phyloP scores from a whole-genome alignment of 2,888 invertebrate species.

The Zygothrica quintamaculata region DNA sequence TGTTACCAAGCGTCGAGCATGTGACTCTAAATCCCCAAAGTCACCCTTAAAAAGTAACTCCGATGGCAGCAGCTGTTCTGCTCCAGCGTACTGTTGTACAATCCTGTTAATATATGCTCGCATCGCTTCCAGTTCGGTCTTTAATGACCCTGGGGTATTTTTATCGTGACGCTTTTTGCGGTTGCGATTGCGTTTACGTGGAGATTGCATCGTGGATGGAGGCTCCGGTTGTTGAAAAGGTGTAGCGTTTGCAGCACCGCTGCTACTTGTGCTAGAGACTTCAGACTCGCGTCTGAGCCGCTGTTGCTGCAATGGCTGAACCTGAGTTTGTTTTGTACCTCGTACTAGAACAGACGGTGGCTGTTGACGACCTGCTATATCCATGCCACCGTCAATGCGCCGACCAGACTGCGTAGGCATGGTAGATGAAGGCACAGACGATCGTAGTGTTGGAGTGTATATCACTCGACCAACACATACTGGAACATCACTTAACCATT shows the following conservation, averaged over 20 bases:
- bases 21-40: conserved; percentile 86
- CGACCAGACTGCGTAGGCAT: not conserved
- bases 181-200: conserved; percentile 35
- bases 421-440: not conserved
- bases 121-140: conserved; percentile 64
- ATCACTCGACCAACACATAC: not conserved
- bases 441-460: not conserved
- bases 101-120: conserved; percentile 77
- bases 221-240: conserved; percentile 7
- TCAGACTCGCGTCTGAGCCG: conserved; percentile 49
- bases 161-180: conserved; percentile 41
- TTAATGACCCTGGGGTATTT: conserved; percentile 18
- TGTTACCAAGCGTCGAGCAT: conserved; percentile 83
- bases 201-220: conserved; percentile 6
- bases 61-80: conserved; percentile 37
- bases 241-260: conserved; percentile 28
- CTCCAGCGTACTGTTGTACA: conserved; percentile 63
- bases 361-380: conserved; percentile 10
- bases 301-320: conserved; percentile 8
- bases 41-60: conserved; percentile 60
- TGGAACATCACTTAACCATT: conserved; percentile 31
- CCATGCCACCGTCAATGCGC: conserved; percentile 51
- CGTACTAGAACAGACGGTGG: conserved; percentile 10
- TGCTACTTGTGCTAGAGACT: conserved; percentile 57
- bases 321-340: not conserved